Evolutionary conservation across 1,140 invertebrate genomes (phyloP), one percentile per base, ranked within the genome.

Genomic region (Sesamia nonagrioides): DNA sequence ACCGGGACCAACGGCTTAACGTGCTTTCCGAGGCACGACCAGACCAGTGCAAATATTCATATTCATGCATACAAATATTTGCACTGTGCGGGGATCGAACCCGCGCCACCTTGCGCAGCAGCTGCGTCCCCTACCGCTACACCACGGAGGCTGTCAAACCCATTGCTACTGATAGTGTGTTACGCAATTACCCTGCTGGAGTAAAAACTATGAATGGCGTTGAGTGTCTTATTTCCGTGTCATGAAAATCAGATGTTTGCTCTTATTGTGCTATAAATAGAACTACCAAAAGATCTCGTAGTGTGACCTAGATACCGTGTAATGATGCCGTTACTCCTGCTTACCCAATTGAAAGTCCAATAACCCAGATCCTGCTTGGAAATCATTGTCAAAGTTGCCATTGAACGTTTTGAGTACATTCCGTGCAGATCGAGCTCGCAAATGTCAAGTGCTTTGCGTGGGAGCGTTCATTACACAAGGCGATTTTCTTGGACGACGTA

Each of bases 361-460:
- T 42, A 48, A 52, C 33, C 69, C 11, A 48, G 54, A 42, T n/a
- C 5, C 7, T 42, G 45, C 21, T 40, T 7, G n/a, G 69, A 37
- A 7, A 37, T 74, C 54, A 60, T 27, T 60, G 37, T 48, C 56
- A 48, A 74, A 48, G 52, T 9, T 60, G 52, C 9, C 37, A 60
- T 78, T 71, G 77, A 71, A 71, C 61, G 66, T 78, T 2, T 9
- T 11, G 15, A 15, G 54, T 18, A 58, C 42, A 50, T 8, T 58
- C 45, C 42, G 4, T 15, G 17, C 42, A 35, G 40, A 35, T 42
- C 60, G 48, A 17, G 13, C 48, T 21, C 52, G 21, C 61, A 80
- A 84, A 78, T 80, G 80, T 82, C 80, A 82, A 90, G 83, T 82
- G 61, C 60, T 68, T 88, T 66, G 90, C 86, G 86, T 90, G 88